Base-by-base conservation (phyloP, 1,140 invertebrate species). In the Lerema accius region DNA sequence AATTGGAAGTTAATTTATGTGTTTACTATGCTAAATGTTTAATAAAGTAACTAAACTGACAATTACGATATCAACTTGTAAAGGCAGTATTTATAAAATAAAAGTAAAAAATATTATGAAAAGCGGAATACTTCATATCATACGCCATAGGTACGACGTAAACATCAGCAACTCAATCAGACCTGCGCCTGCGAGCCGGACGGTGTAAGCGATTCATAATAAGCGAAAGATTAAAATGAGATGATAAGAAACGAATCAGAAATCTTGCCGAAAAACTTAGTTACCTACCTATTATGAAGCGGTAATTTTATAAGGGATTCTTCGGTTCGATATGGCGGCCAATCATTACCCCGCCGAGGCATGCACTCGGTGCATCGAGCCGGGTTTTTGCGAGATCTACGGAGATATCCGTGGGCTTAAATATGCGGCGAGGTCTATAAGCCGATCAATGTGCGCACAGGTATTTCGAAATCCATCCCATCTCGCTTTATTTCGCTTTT, bases 221-320 rank as follows among this genome's bases (percentile, higher is more conserved):
- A 86, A 78, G 79, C 82, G 74, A 72, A 75, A 86, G 86, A 89
- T 90, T 80, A 80, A 86, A 86, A 86, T 81, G 76, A 82, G 72
- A 69, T 74, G 87, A 90, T 90, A 89, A 85, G 68, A 63, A 71
- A 61, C 67, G 66, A 83, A 84, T 86, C 77, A 76, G 82, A 84
- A 86, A 90, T 87, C 82, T 87, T 76, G 73, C 83, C 85, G 78
- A 89, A 86, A 85, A 84, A 80, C 78, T 73, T 66, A 62, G 68
- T 71, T 73, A 81, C 72, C 63, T 71, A 74, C 77, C 76, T 82
- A 84, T 84, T 86, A 89, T 78, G 70, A 78, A 65, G 73, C 81
- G 83, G 87, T 87, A 83, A 89, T 89, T 85, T 86, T 86, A 76
- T 73, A 89, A 87, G 86, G 82, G 82, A 89, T 86, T 86, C 82